A percentile compares a stretch with the other conserved stretches of the same genome.
Conservation (phyloP, 2,888 invertebrate species). For the Cataglyphis altisquamis region DNA sequence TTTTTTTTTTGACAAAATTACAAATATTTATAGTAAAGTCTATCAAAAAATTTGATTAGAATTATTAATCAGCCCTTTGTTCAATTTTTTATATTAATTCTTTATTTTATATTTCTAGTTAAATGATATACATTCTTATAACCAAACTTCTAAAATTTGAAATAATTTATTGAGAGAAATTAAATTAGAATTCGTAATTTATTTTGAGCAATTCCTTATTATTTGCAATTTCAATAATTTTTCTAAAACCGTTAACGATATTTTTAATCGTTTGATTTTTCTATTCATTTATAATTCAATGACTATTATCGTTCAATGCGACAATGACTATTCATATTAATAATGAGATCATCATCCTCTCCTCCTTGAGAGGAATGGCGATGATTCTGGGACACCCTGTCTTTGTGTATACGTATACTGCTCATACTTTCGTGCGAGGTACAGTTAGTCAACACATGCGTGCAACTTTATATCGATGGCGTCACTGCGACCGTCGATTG, state of each 20-base stretch:
- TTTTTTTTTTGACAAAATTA: neutral
- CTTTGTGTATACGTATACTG: slow-evolving; percentile 29
- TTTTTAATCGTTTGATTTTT: neutral
- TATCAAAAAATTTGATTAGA: neutral
- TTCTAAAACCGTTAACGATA: neutral
- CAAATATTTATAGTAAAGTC: neutral
- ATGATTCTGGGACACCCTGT: slow-evolving; percentile 40
- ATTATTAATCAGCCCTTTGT: neutral
- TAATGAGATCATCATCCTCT: slow-evolving; percentile 23
- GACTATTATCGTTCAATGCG: neutral
- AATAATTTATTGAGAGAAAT: neutral
- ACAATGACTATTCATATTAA: neutral
- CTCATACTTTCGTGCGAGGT: slow-evolving; percentile 71
- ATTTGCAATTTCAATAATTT: neutral
- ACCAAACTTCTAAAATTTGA: neutral
- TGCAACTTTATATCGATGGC: slow-evolving; percentile 78
- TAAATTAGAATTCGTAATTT: neutral
- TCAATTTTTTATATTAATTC: neutral
- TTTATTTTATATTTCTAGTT: neutral
- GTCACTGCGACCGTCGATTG: slow-evolving; percentile 70
- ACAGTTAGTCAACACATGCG: slow-evolving; percentile 80
- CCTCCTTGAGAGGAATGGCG: slow-evolving; percentile 24
- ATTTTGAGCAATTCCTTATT: neutral
- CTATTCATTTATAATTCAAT: slow-evolving; percentile 17
- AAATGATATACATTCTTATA: neutral